These are phyloP conservation scores for Brachyptera risi DNA, from an alignment of 2,888 invertebrate genomes.

Conservation along the genomic window DNA sequence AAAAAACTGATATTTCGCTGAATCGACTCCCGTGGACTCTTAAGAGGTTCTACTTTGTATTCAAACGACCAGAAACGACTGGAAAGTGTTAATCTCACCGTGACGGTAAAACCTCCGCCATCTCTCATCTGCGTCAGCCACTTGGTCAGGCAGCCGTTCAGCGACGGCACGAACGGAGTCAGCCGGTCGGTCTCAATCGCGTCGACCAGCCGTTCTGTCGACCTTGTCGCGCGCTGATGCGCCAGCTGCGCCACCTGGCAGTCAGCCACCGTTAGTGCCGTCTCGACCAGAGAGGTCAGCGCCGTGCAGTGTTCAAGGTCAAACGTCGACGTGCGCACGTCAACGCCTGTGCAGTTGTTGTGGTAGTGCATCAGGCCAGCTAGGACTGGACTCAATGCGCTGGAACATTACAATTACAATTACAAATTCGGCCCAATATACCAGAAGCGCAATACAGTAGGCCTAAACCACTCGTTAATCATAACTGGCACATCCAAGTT, in stretches of 20 bases:
- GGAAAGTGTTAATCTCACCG: slow-evolving; percentile 27
- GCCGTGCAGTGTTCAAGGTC: slow-evolving; percentile 57
- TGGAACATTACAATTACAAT: too few species aligned
- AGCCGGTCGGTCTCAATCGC: not conserved
- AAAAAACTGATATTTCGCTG: too few species aligned
- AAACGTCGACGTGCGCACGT: slow-evolving; percentile 47
- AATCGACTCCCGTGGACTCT: too few species aligned
- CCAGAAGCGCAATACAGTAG: too few species aligned
- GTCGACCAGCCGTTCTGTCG: not conserved
- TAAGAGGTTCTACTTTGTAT: too few species aligned
- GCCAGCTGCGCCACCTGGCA: slow-evolving; percentile 19
- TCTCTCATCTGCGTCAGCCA: slow-evolving; percentile 37
- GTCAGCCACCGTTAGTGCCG: slow-evolving; percentile 38
- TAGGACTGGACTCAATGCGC: slow-evolving; percentile 53
- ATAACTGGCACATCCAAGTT: too few species aligned
- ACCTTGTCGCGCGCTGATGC: not conserved
- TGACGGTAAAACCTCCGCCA: slow-evolving; percentile 25
- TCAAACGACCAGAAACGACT: too few species aligned
- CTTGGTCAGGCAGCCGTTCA: slow-evolving; percentile 36
- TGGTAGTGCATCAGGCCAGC: slow-evolving; percentile 56
- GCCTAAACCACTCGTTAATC: too few species aligned
- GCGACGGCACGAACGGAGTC: slow-evolving; percentile 31
- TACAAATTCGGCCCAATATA: too few species aligned
- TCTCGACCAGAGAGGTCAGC: slow-evolving; percentile 39
- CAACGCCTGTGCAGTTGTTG: slow-evolving; percentile 51